These are phyloP conservation scores for Epistrophe eligans DNA, from an alignment of 2,888 invertebrate species.

Conservation along the genomic window DNA sequence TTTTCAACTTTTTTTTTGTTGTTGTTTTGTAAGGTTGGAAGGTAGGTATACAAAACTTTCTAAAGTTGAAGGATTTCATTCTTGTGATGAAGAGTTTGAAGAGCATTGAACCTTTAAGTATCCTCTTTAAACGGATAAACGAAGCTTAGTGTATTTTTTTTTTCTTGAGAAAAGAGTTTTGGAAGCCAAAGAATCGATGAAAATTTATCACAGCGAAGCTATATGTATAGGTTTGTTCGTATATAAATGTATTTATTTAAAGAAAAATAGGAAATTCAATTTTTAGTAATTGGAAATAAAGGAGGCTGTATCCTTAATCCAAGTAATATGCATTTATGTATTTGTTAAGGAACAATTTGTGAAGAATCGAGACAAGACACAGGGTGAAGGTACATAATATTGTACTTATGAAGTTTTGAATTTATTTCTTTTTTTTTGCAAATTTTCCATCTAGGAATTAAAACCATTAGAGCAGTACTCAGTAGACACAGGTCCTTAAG, in stretches of 20 bases:
- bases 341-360: background rate
- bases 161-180: background rate
- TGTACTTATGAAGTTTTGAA: background rate
- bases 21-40: background rate
- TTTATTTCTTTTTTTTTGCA: too few relatives aligned
- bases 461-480: background rate
- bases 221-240: too few relatives aligned
- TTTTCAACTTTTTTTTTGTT: background rate
- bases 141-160: background rate
- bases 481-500: background rate
- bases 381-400: background rate
- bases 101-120: constrained; percentile 12
- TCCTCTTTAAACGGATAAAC: constrained; percentile 10
- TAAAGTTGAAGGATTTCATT: constrained; percentile 9
- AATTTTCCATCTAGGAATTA: background rate
- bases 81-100: background rate
- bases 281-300: background rate
- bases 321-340: background rate
- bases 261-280: background rate
- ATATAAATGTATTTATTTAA: background rate
- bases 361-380: background rate
- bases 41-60: background rate
- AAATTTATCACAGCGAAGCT: background rate
- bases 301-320: background rate
- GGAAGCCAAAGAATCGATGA: background rate